Evolutionary conservation across 2,888 invertebrate genomes (phyloP), one percentile per base, ranked within the genome.

Genomic region (Ichneumon xanthorius): DNA sequence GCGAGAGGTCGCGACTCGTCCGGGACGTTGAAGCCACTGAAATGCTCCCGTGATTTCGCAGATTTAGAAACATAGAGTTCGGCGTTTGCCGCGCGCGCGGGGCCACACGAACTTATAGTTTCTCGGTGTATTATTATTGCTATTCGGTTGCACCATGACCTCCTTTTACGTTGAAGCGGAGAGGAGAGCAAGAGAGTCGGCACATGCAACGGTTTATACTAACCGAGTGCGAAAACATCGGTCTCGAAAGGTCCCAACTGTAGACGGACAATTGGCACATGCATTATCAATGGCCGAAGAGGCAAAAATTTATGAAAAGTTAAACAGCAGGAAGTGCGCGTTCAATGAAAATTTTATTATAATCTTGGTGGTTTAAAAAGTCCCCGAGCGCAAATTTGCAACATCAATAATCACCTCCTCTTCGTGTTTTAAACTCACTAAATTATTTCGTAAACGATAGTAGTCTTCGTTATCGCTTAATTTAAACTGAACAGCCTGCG

Each of bases 111-210:
- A 90, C 90, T 92, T 90, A 90, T 89, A 91, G 91, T 91, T 91
- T 89, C 89, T 77, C 80, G 86, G 63, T 85, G 89, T 85, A 90
- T 92, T 90, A 92, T 93, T 92, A 93, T 92, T 92, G 89, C 92
- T 92, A 92, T 93, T 93, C 90, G 88, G 90, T 92, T 92, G 92
- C 90, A 92, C 92, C 92, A 92, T 93, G 93, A 93, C 92, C 93
- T 92, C 92, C 91, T 93, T 93, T 92, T 92, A 89, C 92, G 82
- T 58, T 55, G 73, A 63, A 70, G 73, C 73, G 80, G 68, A 73
- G 68, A 73, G 82, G 53, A 77, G 82, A 22, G 67, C 48, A 58
- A 71, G 75, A 67, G 80, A 88, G 88, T 88, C 86, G 88, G 88
- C 22, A 90, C 90, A 91, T 92, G 90, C 90, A 88, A 89, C 86